A percentile compares a stretch with the other conserved stretches of the same genome.
Conservation (phyloP, 2,797 vertebrate genomes). For the Enteromius radiatus region DNA sequence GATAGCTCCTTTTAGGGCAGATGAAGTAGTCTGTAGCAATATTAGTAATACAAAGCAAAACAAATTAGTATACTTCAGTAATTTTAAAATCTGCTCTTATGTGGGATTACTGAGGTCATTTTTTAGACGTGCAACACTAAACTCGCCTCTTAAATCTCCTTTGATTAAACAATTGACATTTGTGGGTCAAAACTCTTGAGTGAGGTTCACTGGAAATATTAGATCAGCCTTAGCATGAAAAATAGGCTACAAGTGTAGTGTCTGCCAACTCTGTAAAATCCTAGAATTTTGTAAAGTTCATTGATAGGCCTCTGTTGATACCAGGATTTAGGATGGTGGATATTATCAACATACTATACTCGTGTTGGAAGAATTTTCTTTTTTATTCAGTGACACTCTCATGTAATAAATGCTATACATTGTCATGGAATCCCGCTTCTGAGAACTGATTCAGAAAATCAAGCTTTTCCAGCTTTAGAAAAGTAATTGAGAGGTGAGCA, state of each 20-base stretch:
- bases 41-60: constrained; percentile 3
- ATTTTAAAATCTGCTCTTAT: constrained; percentile 2
- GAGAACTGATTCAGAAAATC: not conserved
- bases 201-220: not conserved
- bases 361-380: no score
- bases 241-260: not conserved
- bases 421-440: not conserved
- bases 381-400: not conserved
- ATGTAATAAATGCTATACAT: not conserved
- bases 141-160: not conserved
- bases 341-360: constrained; percentile 29
- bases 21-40: constrained; percentile 89
- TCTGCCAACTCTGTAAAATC: constrained; percentile 2
- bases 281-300: constrained; percentile 15
- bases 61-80: not conserved
- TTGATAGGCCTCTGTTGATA: constrained; percentile 28
- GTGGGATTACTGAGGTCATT: not conserved
- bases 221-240: constrained; percentile 23
- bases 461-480: no score
- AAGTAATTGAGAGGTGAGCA: not conserved
- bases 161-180: constrained; percentile 14
- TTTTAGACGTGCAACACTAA: not conserved
- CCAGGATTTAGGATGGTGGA: constrained; percentile 33
- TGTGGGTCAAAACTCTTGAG: constrained; percentile 1
- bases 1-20: constrained; percentile 95